A percentile compares a stretch with the other conserved stretches of the same genome.
These are phyloP conservation scores for Drosophila suzukii DNA, from an alignment of 1,140 invertebrate genomes.

Conservation along the genomic window DNA sequence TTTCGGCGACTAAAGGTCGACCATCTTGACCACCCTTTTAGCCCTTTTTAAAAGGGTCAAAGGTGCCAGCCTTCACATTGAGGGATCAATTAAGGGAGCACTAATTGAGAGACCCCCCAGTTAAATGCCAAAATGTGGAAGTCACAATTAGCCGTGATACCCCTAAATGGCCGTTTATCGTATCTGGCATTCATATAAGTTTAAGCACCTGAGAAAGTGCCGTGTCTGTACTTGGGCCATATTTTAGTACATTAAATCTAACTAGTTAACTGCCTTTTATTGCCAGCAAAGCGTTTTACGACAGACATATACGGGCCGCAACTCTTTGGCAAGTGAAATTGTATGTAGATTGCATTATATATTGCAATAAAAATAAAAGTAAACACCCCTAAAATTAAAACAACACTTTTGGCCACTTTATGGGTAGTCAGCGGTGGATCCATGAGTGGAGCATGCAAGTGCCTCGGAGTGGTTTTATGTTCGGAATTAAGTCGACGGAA, in stretches of 20 bases:
- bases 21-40: slow-evolving; percentile 21
- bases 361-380: slow-evolving; percentile 77
- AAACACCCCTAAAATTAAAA: slow-evolving; percentile 75
- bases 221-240: slow-evolving; percentile 78
- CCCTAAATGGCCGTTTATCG: slow-evolving; percentile 40
- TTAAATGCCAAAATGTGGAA: slow-evolving; percentile 15
- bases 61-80: neutral
- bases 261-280: slow-evolving; percentile 83
- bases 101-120: slow-evolving; percentile 24
- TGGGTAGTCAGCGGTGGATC: slow-evolving; percentile 22
- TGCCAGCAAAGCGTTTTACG: slow-evolving; percentile 82
- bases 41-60: slow-evolving; percentile 21
- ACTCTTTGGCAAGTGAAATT: slow-evolving; percentile 70
- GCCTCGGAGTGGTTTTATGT: slow-evolving; percentile 47
- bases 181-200: slow-evolving; percentile 38
- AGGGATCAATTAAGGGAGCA: slow-evolving; percentile 28
- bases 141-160: slow-evolving; percentile 35
- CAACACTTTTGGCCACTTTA: slow-evolving; percentile 71
- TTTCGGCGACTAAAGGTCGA: neutral
- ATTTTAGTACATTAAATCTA: slow-evolving; percentile 83
- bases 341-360: slow-evolving; percentile 77
- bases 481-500: slow-evolving; percentile 43
- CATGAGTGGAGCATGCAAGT: slow-evolving; percentile 16
- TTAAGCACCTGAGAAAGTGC: slow-evolving; percentile 70
- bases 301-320: slow-evolving; percentile 52